Evolutionary conservation across 2,113 vertebrate species (phyloP), one percentile per base, ranked within the genome.

Genomic region (Anguilla rostrata): DNA sequence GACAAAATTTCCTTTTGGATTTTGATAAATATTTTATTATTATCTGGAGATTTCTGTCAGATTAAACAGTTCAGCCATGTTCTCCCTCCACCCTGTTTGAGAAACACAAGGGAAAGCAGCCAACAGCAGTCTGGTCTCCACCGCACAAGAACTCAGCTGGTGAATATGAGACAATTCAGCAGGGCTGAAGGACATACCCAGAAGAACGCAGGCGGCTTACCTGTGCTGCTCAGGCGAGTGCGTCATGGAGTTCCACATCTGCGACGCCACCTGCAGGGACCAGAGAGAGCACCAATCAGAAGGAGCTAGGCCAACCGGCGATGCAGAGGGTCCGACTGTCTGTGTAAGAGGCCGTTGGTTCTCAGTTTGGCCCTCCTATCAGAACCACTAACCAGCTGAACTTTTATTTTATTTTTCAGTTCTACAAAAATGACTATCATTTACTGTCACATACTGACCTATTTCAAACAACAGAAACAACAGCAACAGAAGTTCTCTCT

Each of bases 181-280:
- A 9, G 53, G 88, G 86, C 43, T 16, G 11, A 26, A 29, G 39
- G 1, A 49, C 81, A 22, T 57, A n/a, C 8, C n/a, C 11, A 71
- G 63, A 11, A 9, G 43, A 46, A 39, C 85, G 66, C 66, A 63
- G 41, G 7, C 16, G 66, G 79, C 90, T 91, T 91, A 98, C 98
- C 97, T 97, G 86, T 97, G 96, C 83, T 97, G 97, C 89, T 98
- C 97, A 0, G 96, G 95, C 57, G 96, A 92, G 88, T 94, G 96
- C 4, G 93, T 95, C 0, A 96, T 93, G 60, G 96, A 95, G 57
- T 93, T 95, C 97, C 97, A 97, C 83, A 93, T 96, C 94, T 97
- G 95, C 84, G 95, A 93, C 0, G 94, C 91, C 0, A 94, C 96
- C 98, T 99, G 89, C 9, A 71, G 39, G 84, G 5, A 81, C n/a